Conservation (phyloP, 2,888 invertebrate species). For the Octonoba sinensis region DNA sequence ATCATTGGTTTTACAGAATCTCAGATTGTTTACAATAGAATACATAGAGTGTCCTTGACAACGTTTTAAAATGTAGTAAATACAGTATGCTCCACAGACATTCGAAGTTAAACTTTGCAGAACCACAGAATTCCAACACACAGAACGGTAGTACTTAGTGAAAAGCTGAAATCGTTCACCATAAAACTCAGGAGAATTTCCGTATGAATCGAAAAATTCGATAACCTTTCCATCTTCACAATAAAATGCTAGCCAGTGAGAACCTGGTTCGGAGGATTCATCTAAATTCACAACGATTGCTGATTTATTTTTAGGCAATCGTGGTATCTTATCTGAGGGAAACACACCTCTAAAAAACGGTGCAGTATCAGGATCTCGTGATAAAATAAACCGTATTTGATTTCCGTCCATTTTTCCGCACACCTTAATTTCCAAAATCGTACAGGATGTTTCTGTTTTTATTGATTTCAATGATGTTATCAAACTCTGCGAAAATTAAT, state of each 20-base stretch:
- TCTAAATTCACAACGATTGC: slow-evolving; percentile 25
- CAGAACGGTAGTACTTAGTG: not conserved
- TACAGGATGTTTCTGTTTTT: not conserved
- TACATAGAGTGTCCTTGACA: not conserved
- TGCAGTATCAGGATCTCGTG: not conserved
- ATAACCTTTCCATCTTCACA: slow-evolving; percentile 2
- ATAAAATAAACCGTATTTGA: not conserved
- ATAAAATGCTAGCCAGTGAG: slow-evolving; percentile 52
- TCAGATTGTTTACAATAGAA: too few relatives aligned
- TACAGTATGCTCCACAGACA: slow-evolving; percentile 25
- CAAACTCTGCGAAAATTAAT: slow-evolving; percentile 8
- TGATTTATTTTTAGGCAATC: not conserved
- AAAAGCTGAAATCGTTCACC: not conserved
- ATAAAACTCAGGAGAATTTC: slow-evolving; percentile 35
- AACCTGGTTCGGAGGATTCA: slow-evolving; percentile 1
- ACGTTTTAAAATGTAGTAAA: slow-evolving; percentile 6
- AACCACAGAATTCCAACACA: not conserved
- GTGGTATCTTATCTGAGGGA: not conserved
- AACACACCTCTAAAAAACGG: not conserved
- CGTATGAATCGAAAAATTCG: slow-evolving; percentile 45
- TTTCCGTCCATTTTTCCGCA: not conserved
- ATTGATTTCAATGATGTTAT: slow-evolving; percentile 10
- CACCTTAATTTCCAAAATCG: not conserved
- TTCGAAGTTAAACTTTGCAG: slow-evolving; percentile 19
- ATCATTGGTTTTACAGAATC: slow-evolving; percentile 3